A percentile compares a stretch with the other conserved stretches of the same genome.
Evolutionary conservation across 1,140 invertebrate species (phyloP).

Genomic region (Galleria mellonella): DNA sequence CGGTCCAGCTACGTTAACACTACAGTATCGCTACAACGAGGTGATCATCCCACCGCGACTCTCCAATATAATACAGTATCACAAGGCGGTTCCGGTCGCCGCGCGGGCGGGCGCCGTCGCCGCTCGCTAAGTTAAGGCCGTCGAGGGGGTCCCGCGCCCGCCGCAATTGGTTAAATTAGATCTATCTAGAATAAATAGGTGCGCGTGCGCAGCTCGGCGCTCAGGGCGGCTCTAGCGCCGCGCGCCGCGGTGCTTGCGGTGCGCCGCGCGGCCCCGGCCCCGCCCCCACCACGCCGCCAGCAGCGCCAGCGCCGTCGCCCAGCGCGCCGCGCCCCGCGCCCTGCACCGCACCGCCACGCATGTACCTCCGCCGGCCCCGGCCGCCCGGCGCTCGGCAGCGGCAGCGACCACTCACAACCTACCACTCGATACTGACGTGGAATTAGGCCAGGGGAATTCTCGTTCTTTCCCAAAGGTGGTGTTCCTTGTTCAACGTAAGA

Average conservation of each 20-base stretch:
- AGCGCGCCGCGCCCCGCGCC: conserved; percentile 31
- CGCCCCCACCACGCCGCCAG: conserved; percentile 48
- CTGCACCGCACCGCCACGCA: conserved; percentile 12
- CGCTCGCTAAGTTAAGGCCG: conserved; percentile 46
- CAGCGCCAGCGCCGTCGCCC: conserved; percentile 49
- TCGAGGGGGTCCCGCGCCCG: conserved; percentile 35
- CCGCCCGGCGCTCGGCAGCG: too few species aligned
- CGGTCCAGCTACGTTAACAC: conserved; percentile 36
- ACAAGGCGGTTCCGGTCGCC: conserved; percentile 21
- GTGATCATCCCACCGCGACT: conserved; percentile 16
- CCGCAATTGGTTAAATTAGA: conserved; percentile 67
- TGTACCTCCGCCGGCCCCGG: too few species aligned
- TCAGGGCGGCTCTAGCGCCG: conserved; percentile 72
- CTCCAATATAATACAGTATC: conserved; percentile 21
- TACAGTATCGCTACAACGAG: conserved; percentile 54
- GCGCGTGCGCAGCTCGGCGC: conserved; percentile 27
- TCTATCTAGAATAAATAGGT: conserved; percentile 68
- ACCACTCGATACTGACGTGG: too few species aligned
- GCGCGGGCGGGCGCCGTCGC: conserved; percentile 23
- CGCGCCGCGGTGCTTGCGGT: conserved; percentile 72
- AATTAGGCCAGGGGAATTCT: too few species aligned
- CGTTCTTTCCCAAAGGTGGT: too few species aligned
- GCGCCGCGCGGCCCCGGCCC: conserved; percentile 46
- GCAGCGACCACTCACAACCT: too few species aligned
- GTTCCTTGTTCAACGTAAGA: too few species aligned